Conservation (phyloP, 2,113 vertebrate species). For the Melospiza melodia region DNA sequence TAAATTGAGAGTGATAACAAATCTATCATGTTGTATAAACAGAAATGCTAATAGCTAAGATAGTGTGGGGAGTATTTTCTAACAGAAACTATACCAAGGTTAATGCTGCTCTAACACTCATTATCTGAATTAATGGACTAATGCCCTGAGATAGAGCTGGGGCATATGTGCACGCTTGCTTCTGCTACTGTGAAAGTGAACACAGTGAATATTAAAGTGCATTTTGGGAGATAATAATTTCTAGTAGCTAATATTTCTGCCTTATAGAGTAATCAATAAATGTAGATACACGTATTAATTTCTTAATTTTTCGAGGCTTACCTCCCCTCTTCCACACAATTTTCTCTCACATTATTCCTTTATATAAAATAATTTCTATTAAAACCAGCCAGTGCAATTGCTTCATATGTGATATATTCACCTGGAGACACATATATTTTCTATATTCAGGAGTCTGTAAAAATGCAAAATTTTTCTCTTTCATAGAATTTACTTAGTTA, state of each 20-base stretch:
- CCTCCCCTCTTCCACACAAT: not conserved
- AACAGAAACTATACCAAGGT: not conserved
- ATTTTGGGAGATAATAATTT: not conserved
- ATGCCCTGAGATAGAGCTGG: not conserved
- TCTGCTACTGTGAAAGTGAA: not conserved
- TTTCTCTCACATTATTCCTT: not conserved
- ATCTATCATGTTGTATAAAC: not conserved
- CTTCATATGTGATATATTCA: not conserved
- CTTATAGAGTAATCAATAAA: not conserved
- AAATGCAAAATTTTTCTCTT: not conserved
- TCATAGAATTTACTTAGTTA: not conserved
- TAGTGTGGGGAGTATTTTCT: not conserved
- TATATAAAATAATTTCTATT: not conserved
- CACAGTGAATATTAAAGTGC: not conserved
- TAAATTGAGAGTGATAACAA: not conserved
- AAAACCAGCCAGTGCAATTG: not conserved
- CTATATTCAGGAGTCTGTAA: not conserved
- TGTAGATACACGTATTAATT: not conserved
- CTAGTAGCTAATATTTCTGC: not conserved
- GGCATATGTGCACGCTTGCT: not conserved
- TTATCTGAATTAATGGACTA: slow-evolving; percentile 17
- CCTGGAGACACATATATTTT: not conserved
- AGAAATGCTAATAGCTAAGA: not conserved
- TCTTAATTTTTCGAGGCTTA: not conserved
- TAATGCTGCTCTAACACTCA: not conserved